Conservation (phyloP, 2,797 vertebrate species). For the Bothrops alternatus region DNA sequence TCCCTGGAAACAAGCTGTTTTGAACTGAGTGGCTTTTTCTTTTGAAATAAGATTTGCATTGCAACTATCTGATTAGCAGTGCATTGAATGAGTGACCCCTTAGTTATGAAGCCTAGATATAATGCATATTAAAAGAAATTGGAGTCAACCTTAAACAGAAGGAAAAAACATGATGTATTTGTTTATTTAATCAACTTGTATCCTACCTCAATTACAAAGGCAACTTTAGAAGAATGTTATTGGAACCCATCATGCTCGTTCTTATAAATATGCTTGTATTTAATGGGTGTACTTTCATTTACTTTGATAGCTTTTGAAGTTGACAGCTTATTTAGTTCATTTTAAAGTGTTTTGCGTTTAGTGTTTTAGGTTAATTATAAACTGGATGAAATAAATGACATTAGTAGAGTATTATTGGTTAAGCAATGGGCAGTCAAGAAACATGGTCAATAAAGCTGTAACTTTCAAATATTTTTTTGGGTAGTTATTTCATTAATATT, state of each 20-base stretch:
- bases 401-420: background rate
- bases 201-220: constrained; percentile 22
- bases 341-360: background rate
- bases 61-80: background rate
- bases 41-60: background rate
- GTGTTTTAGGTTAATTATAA: constrained; percentile 6
- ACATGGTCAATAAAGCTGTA: background rate
- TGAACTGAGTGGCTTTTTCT: background rate
- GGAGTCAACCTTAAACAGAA: background rate
- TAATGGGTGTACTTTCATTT: constrained; percentile 21
- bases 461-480: background rate
- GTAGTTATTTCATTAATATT: background rate
- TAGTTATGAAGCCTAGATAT: constrained; percentile 25
- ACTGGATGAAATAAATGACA: background rate
- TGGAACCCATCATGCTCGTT: constrained; percentile 29
- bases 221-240: background rate
- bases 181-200: background rate
- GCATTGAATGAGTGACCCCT: background rate
- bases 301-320: constrained; percentile 12
- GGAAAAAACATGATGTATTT: constrained; percentile 9
- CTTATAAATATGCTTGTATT: constrained; percentile 28
- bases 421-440: background rate
- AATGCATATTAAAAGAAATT: constrained; percentile 28
- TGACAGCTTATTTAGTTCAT: background rate
- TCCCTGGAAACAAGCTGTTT: background rate